These are phyloP conservation scores for Alectoris magna DNA, from an alignment of 2,797 vertebrate genomes.

Conservation along the genomic window DNA sequence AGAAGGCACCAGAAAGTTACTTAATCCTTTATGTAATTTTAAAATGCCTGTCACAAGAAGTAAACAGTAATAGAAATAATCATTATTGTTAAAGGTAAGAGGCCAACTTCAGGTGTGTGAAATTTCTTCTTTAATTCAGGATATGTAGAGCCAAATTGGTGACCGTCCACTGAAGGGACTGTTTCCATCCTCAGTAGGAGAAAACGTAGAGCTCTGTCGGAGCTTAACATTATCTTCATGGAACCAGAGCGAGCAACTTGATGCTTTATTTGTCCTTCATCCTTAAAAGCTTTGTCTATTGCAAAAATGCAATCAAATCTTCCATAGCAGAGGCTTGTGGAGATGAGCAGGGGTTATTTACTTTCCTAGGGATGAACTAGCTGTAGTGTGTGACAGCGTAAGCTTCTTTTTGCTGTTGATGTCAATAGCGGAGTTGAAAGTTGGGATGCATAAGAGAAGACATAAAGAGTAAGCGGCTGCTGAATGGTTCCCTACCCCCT, in stretches of 20 bases:
- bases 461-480: neutral
- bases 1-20: neutral
- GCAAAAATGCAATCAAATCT: neutral
- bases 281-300: neutral
- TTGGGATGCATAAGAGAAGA: neutral
- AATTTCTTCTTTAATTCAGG: rapidly evolving
- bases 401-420: neutral
- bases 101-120: neutral
- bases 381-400: neutral
- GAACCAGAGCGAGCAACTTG: neutral
- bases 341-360: neutral
- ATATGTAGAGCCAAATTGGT: rapidly evolving
- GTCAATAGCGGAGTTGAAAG: neutral
- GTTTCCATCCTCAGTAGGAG: neutral
- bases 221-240: neutral
- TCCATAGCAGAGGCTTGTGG: neutral
- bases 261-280: neutral
- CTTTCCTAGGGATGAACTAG: neutral
- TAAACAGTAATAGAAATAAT: neutral
- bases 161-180: neutral
- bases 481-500: neutral
- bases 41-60: neutral
- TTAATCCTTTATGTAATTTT: neutral
- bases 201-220: neutral
- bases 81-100: neutral